Evolutionary conservation across 2,113 vertebrate species (phyloP).

Genomic region (Anguilla japonica): DNA sequence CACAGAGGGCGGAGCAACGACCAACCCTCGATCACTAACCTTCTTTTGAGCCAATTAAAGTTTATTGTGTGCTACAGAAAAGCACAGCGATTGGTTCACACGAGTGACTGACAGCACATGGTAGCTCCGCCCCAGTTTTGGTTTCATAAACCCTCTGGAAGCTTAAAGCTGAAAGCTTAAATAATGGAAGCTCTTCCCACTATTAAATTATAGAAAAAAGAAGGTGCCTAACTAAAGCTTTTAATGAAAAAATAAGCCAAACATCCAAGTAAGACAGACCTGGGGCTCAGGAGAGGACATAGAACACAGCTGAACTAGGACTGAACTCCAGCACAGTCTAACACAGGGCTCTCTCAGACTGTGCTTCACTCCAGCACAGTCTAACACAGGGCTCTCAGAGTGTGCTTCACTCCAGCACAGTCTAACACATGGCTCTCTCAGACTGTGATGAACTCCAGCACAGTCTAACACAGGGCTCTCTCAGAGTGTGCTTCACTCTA

Average conservation of each 20-base stretch:
- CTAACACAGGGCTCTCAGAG: too few relatives aligned
- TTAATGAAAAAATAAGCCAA: neutral
- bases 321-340: neutral
- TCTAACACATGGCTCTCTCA: too few relatives aligned
- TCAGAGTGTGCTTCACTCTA: too few relatives aligned
- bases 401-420: too few relatives aligned
- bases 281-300: neutral
- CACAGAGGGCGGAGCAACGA: neutral
- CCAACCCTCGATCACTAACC: neutral
- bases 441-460: too few relatives aligned
- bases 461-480: too few relatives aligned
- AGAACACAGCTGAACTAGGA: neutral
- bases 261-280: neutral
- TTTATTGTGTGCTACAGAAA: too few relatives aligned
- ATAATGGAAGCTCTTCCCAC: neutral
- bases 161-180: neutral
- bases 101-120: too few relatives aligned
- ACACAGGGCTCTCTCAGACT: too few relatives aligned
- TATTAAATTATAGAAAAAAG: neutral
- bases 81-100: too few relatives aligned
- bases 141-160: neutral
- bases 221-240: neutral
- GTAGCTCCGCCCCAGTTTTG: too few relatives aligned
- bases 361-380: too few relatives aligned
- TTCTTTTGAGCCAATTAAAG: neutral